Conservation (phyloP, 1,140 invertebrate genomes). For the Bradynema listronoti region DNA sequence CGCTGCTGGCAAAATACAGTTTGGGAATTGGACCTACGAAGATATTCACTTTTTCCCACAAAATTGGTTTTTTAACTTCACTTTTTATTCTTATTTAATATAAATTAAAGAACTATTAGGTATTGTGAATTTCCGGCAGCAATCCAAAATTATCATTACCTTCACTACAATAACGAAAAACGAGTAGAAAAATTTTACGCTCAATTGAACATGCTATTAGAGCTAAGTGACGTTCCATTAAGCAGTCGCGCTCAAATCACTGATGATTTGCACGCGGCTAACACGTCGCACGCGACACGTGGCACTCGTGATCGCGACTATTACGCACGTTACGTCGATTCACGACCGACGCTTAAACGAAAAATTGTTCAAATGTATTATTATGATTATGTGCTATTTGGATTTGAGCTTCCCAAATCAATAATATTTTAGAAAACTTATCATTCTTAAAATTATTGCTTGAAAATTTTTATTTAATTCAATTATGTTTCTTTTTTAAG, state of each 20-base stretch:
- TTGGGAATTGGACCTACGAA: slow-evolving; percentile 11
- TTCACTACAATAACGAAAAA: slow-evolving; percentile 1
- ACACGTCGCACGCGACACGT: slow-evolving; percentile 1
- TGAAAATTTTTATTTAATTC: no score
- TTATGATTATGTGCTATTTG: slow-evolving; percentile 10
- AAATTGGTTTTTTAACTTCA: slow-evolving; percentile 4
- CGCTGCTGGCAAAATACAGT: neutral
- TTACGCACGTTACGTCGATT: neutral
- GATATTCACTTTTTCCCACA: slow-evolving; percentile 17
- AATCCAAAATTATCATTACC: neutral
- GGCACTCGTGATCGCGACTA: neutral
- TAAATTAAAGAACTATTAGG: neutral
- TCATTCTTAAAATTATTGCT: no score
- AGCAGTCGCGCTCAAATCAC: neutral
- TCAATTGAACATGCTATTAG: neutral
- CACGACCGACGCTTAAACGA: neutral
- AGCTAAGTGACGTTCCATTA: neutral
- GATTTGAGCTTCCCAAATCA: slow-evolving; percentile 7
- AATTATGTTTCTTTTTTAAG: no score
- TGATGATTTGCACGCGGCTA: neutral
- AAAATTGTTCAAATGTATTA: slow-evolving; percentile 7
- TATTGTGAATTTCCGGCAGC: neutral
- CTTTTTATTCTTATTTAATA: neutral
- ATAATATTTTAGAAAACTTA: no score
- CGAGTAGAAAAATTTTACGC: neutral